A percentile compares a stretch with the other conserved stretches of the same genome.
Conservation (phyloP, 2,113 vertebrate genomes). For the Pluvialis apricaria region DNA sequence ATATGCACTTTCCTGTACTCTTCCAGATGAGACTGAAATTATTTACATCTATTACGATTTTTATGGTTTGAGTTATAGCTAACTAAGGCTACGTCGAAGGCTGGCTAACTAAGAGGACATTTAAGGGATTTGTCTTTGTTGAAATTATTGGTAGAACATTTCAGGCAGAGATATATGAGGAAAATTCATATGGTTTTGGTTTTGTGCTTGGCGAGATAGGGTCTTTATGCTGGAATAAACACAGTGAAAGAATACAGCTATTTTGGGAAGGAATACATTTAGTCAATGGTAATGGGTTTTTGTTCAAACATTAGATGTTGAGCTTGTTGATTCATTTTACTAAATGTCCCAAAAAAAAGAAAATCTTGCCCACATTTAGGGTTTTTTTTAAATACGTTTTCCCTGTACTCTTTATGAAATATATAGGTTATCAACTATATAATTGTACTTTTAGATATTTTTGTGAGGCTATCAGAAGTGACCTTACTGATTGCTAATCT, state of each 20-base stretch:
- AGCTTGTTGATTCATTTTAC: not conserved
- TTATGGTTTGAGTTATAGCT: not conserved
- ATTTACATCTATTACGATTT: not conserved
- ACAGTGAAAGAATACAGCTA: not conserved
- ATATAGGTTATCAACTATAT: not conserved
- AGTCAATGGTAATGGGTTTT: not conserved
- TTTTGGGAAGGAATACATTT: not conserved
- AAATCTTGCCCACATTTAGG: not conserved
- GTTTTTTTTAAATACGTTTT: not conserved
- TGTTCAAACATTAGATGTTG: not conserved
- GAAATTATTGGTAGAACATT: not conserved
- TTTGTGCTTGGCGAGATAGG: not conserved
- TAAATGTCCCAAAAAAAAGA: not conserved
- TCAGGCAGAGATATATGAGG: not conserved
- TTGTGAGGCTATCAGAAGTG: not conserved
- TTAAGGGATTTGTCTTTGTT: not conserved
- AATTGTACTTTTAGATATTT: not conserved
- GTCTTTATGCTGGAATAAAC: not conserved
- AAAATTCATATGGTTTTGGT: not conserved
- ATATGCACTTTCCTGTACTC: not conserved
- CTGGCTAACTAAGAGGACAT: not conserved
- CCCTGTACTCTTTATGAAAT: not conserved
- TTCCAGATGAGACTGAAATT: not conserved
- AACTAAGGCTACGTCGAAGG: not conserved
- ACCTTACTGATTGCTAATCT: not conserved